phyloP scores from a whole-genome alignment of 2,113 vertebrate genomes.

The Colistium nudipinnis region DNA sequence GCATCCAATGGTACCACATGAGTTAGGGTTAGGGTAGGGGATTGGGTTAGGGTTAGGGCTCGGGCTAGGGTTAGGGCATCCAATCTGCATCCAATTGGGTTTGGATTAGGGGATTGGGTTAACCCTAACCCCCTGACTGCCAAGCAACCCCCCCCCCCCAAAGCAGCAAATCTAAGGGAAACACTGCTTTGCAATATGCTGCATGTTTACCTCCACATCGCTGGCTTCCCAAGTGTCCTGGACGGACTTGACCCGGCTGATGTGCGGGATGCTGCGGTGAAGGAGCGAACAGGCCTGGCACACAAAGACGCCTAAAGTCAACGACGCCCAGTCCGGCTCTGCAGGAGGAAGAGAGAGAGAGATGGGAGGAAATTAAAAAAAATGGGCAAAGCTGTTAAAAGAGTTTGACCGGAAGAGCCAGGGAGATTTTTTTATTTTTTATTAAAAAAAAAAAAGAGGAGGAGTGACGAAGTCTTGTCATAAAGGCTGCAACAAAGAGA shows the following conservation, averaged over 20 bases:
- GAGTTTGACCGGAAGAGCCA: neutral
- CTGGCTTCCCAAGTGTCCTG: conserved; percentile 91
- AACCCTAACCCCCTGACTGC: no score
- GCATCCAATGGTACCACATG: no score
- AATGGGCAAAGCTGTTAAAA: neutral
- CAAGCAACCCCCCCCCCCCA: no score
- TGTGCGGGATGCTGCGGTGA: conserved; percentile 90
- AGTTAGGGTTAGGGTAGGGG: no score
- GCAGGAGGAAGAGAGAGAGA: conserved; percentile 26
- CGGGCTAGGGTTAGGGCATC: no score
- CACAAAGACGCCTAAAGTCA: conserved; percentile 93
- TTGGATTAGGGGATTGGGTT: no score
- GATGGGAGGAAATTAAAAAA: neutral
- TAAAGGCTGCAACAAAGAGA: conserved; percentile 41
- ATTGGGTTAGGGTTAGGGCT: no score
- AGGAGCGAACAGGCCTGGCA: conserved; percentile 94
- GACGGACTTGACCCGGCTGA: conserved; percentile 93
- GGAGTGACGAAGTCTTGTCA: conserved; percentile 30
- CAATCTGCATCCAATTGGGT: no score
- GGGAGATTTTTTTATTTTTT: no score
- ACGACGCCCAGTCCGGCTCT: conserved; percentile 96
- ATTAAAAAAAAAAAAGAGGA: no score
- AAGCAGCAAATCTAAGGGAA: no score
- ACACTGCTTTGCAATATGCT: neutral
- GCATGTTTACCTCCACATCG: conserved; percentile 87